Evolutionary conservation across 2,888 invertebrate genomes (phyloP), one percentile per base, ranked within the genome.

Genomic region (Hesperia comma): DNA sequence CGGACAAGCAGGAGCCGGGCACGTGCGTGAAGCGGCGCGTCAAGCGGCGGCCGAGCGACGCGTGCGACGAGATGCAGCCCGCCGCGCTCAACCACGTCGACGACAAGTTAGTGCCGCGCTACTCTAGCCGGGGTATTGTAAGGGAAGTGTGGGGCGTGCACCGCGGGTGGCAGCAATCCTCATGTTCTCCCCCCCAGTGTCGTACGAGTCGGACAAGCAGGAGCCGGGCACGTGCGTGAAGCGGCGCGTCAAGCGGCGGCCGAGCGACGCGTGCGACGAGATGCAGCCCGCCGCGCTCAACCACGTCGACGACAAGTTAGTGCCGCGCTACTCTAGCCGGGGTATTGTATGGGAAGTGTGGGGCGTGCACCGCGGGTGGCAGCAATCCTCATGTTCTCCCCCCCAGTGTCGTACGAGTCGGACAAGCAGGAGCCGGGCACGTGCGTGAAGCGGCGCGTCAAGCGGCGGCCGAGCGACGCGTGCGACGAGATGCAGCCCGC

Each of bases 401-500:
- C 8, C 15, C 15, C 55, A 63, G 63, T 56, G 0, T 37, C 63
- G 6, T 63, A 63, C 8, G 63, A 83, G 10, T 78, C 68, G 2
- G 79, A 77, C 61, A 80, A 71, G 63, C 69, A 70, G 1, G 79
- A 77, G 2, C 67, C 69, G 0, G 75, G 75, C 10, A 64, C 58
- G 0, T 77, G 77, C 19, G 77, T 83, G 60, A 87, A 85, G 69
- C 77, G 83, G n/a, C 78, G 86, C 10, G 69, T 71, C 14, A 85
- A 84, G 7, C 72, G 88, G 0, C 77, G 85, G 0, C 76, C 83
- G 63, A 89, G 87, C 70, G 88, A 90, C 71, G 80, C 84, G 2
- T 71, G 76, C 3, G 87, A 88, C 41, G 83, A 89, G 1, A 82
- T 88, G 79, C 82, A 82, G 61, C 88, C 90, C 0, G 82, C 88